A percentile compares a stretch with the other conserved stretches of the same genome.
phyloP scores from a whole-genome alignment of 2,888 invertebrate genomes.

The Drosophila greeni region DNA sequence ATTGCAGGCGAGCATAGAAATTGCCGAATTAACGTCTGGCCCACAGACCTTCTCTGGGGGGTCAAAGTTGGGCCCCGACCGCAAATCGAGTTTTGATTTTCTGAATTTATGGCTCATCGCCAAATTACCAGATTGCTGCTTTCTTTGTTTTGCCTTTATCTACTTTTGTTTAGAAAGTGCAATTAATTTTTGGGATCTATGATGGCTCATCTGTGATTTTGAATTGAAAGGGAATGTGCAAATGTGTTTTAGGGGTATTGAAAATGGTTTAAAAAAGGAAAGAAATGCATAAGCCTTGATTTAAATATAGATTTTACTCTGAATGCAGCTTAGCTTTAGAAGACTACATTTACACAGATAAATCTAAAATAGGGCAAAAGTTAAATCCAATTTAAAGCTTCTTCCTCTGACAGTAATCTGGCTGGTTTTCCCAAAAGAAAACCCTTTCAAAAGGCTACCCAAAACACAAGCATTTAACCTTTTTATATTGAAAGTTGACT shows the following conservation, averaged over 20 bases:
- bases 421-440: background rate
- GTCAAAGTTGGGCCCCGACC: constrained; percentile 36
- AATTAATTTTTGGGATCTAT: constrained; percentile 30
- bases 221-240: background rate
- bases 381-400: background rate
- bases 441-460: background rate
- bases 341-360: background rate
- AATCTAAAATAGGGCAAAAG: background rate
- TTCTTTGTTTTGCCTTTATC: constrained; percentile 17
- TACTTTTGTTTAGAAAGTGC: constrained; percentile 34
- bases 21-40: constrained; percentile 61
- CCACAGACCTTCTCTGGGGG: constrained; percentile 36
- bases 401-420: background rate
- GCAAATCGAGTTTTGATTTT: constrained; percentile 37
- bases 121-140: constrained; percentile 34
- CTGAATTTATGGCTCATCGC: constrained; percentile 35
- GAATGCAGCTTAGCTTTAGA: background rate
- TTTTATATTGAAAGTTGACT: background rate
- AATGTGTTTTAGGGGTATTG: background rate
- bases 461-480: background rate
- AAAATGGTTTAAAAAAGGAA: background rate
- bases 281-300: background rate
- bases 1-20: constrained; percentile 67
- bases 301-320: background rate
- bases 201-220: constrained; percentile 17